Conservation (phyloP, 2,888 invertebrate species). For the Endomychus coccineus region DNA sequence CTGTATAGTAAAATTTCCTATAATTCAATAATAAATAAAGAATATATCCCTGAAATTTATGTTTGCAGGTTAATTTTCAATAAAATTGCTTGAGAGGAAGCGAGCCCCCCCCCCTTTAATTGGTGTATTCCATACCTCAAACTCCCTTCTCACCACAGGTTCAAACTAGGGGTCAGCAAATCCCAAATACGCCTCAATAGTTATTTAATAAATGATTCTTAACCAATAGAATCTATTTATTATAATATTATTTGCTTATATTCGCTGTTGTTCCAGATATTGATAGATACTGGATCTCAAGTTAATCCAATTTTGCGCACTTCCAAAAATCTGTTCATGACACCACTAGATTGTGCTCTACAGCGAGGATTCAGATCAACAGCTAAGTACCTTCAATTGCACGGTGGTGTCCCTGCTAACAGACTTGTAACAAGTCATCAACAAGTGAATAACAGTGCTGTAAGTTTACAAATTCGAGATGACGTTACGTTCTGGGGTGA, state of each 20-base stretch:
- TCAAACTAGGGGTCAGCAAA: too few relatives aligned
- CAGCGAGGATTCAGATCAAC: constrained; percentile 81
- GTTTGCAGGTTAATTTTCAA: too few relatives aligned
- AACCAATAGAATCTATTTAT: too few relatives aligned
- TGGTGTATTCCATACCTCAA: too few relatives aligned
- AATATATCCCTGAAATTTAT: too few relatives aligned
- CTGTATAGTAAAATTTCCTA: too few relatives aligned
- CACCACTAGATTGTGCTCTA: constrained; percentile 86
- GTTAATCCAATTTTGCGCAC: constrained; percentile 79
- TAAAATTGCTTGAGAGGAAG: too few relatives aligned
- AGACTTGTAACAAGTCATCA: constrained; percentile 46
- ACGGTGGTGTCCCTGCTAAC: constrained; percentile 77
- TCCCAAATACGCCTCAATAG: too few relatives aligned
- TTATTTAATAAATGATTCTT: too few relatives aligned
- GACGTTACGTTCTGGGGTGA: constrained; percentile 38
- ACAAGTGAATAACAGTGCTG: constrained; percentile 21
- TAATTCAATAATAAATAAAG: too few relatives aligned
- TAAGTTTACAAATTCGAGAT: constrained; percentile 36
- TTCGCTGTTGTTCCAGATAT: constrained; percentile 45
- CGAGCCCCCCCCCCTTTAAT: too few relatives aligned
- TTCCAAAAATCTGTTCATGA: constrained; percentile 75
- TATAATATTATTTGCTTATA: background rate
- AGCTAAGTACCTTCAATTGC: constrained; percentile 86
- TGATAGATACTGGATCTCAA: constrained; percentile 77
- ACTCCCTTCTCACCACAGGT: too few relatives aligned